Percentiles rank a stretch among this genome's conserved stretches.
phyloP scores from a whole-genome alignment of 2,797 vertebrate genomes.

The Poecile montanus region DNA sequence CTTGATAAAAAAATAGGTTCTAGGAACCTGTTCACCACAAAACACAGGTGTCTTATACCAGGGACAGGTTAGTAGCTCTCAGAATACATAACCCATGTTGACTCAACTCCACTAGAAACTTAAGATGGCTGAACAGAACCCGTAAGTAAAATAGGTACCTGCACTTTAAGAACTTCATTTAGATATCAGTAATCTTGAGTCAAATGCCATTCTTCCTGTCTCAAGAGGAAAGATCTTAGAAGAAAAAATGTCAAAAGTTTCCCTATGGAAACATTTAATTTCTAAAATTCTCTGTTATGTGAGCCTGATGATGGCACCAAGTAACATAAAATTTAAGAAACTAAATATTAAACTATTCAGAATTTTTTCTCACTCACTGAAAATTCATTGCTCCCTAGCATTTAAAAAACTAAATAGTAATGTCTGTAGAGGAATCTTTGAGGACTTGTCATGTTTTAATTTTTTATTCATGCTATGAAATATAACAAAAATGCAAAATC shows the following conservation, averaged over 20 bases:
- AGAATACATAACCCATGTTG: not conserved
- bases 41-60: not conserved
- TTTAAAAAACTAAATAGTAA: not conserved
- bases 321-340: not conserved
- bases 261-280: not conserved
- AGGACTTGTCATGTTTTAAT: not conserved
- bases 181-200: not conserved
- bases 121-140: not conserved
- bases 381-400: not conserved
- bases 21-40: not conserved
- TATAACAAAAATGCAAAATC: not conserved
- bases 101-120: not conserved
- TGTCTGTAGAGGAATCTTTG: not conserved
- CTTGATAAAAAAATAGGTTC: not conserved
- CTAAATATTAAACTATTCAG: not conserved
- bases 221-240: not conserved
- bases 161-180: not conserved
- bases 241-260: not conserved
- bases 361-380: not conserved
- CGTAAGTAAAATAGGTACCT: not conserved
- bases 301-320: not conserved
- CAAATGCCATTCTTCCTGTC: not conserved
- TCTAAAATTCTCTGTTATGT: not conserved
- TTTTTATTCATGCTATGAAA: not conserved
- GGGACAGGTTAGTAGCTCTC: not conserved